Base-by-base conservation (phyloP, 2,797 vertebrate genomes). In the Sphaeramia orbicularis region DNA sequence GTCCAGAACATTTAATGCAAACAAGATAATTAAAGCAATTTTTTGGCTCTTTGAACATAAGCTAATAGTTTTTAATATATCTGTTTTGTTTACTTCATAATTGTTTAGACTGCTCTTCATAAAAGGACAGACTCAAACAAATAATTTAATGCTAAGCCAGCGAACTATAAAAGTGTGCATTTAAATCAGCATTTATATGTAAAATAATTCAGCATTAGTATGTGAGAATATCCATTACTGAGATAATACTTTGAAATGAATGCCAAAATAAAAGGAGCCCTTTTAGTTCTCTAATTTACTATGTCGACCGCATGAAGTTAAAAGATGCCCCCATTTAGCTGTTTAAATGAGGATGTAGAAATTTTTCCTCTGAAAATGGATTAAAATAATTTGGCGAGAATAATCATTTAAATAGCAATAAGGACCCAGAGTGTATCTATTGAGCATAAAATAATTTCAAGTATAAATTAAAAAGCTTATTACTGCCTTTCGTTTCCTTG, bases 391-490 rank as follows among this genome's bases (percentile, higher is more conserved):
- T 94, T 94, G 86, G 82, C 77, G 83, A 88, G 86, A 89, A 89
- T 92, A 94, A 95, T 94, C 87, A 93, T 94, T 94, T 93, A 93
- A 94, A 94, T 91, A 90, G 90, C 92, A 94, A 93, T 93, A 93
- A 94, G 93, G 88, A 90, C 86, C 86, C 84, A 82, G 84, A 92
- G 91, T 93, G 93, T 92, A 91, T 93, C 92, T 93, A 90, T 85
- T 92, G 90, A 93, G 93, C 91, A 91, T 93, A 92, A 94, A 94
- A 94, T 95, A 90, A 93, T 94, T 94, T 91, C 71, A 89, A 94
- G 91, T 91, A 86, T 93, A 91, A 94, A 94, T 95, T 94, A 94
- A 94, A 94, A 90, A 94, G 91, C 92, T 93, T 93, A 94, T 94
- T 94, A 93, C 91, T 90, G 90, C 85, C 86, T 92, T 92, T 91